These are phyloP conservation scores for Euura saliciscinereae DNA, from an alignment of 1,140 invertebrate species.

Conservation along the genomic window DNA sequence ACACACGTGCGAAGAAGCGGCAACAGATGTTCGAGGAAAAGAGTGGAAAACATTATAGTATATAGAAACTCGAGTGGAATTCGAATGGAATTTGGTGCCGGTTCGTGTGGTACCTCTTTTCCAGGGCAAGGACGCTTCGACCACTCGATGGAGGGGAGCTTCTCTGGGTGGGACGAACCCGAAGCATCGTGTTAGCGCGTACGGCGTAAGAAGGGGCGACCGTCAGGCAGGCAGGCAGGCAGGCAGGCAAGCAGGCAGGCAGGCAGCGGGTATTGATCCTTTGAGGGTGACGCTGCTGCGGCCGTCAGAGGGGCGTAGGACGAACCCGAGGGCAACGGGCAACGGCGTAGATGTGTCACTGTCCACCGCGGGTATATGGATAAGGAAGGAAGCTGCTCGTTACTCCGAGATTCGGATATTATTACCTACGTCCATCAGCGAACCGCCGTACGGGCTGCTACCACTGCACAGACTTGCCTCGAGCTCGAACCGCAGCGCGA, in stretches of 20 bases:
- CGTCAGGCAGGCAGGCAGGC: not conserved
- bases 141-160: not conserved
- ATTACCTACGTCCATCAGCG: not conserved
- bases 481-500: not conserved
- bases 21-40: too few species aligned
- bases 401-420: not conserved
- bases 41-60: too few species aligned
- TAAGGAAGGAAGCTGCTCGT: not conserved
- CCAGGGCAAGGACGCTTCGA: too few species aligned
- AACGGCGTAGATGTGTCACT: not conserved
- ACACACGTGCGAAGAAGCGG: too few species aligned
- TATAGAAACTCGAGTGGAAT: too few species aligned
- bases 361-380: not conserved
- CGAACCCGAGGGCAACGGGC: not conserved
- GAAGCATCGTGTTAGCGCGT: not conserved
- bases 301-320: constrained; percentile 2
- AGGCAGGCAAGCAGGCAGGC: not conserved
- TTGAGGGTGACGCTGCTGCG: constrained; percentile 6
- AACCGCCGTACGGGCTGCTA: not conserved
- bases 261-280: constrained; percentile 1
- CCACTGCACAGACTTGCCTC: not conserved
- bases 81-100: too few species aligned
- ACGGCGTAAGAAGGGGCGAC: not conserved
- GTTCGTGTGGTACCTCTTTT: too few species aligned
- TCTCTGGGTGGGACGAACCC: too few species aligned